Percentiles rank a stretch among this genome's conserved stretches.
These are phyloP conservation scores for Caradrina kadenii DNA, from an alignment of 2,888 invertebrate genomes.

Conservation along the genomic window DNA sequence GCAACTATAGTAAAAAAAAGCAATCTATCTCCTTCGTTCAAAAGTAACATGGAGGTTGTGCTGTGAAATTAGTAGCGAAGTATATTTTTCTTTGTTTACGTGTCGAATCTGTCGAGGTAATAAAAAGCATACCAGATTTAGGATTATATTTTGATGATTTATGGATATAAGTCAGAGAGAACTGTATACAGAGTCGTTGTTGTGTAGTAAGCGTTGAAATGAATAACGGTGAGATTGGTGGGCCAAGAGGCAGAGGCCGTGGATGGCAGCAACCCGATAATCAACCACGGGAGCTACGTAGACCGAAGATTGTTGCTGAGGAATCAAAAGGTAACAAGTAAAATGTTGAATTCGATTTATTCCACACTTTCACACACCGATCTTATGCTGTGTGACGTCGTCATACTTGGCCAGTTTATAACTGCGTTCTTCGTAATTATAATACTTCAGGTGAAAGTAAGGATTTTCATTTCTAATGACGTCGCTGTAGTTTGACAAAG, in stretches of 20 bases:
- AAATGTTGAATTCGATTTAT: conserved; percentile 54
- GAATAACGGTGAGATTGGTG: conserved; percentile 89
- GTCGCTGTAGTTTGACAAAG: conserved; percentile 81
- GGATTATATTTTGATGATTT: conserved; percentile 70
- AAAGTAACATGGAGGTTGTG: conserved; percentile 86
- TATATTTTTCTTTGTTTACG: conserved; percentile 89
- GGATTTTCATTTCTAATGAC: conserved; percentile 87
- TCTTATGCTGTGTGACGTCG: conserved; percentile 74
- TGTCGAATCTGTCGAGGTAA: conserved; percentile 80
- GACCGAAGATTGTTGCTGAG: conserved; percentile 80
- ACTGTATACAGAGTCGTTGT: conserved; percentile 66
- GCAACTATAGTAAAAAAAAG: conserved; percentile 44
- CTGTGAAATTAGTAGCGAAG: conserved; percentile 79
- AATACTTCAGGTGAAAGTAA: conserved; percentile 87
- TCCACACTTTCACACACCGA: conserved; percentile 71
- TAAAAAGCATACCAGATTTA: conserved; percentile 58
- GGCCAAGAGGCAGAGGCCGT: conserved; percentile 88
- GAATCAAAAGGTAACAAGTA: conserved; percentile 79
- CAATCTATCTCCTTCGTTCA: conserved; percentile 66
- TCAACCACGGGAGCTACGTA: conserved; percentile 86
- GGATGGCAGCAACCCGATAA: conserved; percentile 87
- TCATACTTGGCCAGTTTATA: conserved; percentile 73
- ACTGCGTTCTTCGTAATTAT: conserved; percentile 79
- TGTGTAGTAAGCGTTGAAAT: conserved; percentile 78
- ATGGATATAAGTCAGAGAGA: conserved; percentile 80